Percentiles rank a stretch among this genome's conserved stretches.
phyloP scores from a whole-genome alignment of 2,888 invertebrate species.

The Sarcophaga subvicina region DNA sequence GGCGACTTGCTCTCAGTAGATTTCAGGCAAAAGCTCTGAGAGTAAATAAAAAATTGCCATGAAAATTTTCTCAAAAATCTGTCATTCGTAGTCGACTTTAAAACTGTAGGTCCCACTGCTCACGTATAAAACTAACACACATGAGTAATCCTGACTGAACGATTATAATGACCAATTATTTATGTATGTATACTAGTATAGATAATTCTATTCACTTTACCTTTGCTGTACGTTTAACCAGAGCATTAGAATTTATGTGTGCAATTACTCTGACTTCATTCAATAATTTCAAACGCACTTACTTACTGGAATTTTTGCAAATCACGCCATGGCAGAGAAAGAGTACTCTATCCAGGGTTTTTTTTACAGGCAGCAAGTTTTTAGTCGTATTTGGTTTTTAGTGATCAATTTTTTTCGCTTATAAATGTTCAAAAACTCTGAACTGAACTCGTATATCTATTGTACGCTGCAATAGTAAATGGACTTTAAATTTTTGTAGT shows the following conservation, averaged over 20 bases:
- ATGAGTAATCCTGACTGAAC: too few relatives aligned
- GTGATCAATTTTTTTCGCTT: constrained; percentile 35
- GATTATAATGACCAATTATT: too few relatives aligned
- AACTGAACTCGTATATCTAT: constrained; percentile 38
- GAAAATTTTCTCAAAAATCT: too few relatives aligned
- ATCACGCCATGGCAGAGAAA: neutral
- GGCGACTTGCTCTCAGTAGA: too few relatives aligned
- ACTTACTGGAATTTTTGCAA: constrained; percentile 6
- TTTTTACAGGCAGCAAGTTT: neutral
- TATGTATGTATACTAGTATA: too few relatives aligned
- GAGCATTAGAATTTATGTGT: constrained; percentile 7
- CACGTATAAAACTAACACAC: too few relatives aligned
- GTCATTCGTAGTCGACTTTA: too few relatives aligned
- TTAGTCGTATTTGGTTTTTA: constrained; percentile 30
- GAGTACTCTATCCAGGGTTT: neutral
- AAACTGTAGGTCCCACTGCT: too few relatives aligned
- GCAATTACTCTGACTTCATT: constrained; percentile 5
- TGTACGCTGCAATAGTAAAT: constrained; percentile 36
- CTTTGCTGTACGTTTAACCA: neutral
- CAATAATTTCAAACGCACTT: constrained; percentile 32
- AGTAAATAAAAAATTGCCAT: too few relatives aligned
- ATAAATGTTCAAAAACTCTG: constrained; percentile 1
- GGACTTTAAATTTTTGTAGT: constrained; percentile 1
- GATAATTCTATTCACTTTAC: neutral
- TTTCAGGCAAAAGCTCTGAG: too few relatives aligned